Evolutionary conservation across 2,797 vertebrate genomes (phyloP).

Genomic region (Anas acuta): DNA sequence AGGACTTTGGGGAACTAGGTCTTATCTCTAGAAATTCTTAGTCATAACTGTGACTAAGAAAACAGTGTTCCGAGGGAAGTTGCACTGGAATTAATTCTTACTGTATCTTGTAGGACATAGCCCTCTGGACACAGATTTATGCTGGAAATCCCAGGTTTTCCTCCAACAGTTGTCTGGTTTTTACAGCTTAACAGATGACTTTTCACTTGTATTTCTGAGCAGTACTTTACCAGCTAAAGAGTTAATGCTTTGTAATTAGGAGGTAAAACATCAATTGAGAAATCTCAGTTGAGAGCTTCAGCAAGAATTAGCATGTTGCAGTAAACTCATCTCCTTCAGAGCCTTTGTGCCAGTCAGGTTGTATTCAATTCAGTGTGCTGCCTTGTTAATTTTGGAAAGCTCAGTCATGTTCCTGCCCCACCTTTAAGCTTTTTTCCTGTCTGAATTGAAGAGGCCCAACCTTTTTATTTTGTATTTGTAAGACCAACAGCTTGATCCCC

Average conservation of each 20-base stretch:
- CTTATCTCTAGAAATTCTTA: slow-evolving; percentile 11
- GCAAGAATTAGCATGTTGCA: neutral
- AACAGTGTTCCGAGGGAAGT: neutral
- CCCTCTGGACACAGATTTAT: neutral
- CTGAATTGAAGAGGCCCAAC: slow-evolving; percentile 3
- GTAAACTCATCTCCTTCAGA: neutral
- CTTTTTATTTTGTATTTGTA: neutral
- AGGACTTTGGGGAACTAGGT: neutral
- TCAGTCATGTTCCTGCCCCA: slow-evolving; percentile 53
- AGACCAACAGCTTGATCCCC: neutral
- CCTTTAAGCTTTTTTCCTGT: slow-evolving; percentile 56
- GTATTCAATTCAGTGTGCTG: neutral
- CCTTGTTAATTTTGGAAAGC: neutral
- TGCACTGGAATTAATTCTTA: neutral
- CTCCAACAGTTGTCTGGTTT: neutral
- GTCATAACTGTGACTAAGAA: neutral
- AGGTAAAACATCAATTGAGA: neutral
- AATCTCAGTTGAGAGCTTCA: neutral
- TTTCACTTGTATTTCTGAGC: neutral
- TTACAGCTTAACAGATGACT: neutral
- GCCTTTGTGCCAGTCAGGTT: neutral
- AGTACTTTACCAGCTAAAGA: neutral
- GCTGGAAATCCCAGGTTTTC: neutral
- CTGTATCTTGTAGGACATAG: neutral
- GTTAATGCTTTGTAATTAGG: neutral